These are phyloP conservation scores for Galerucella pusilla DNA, from an alignment of 2,888 invertebrate genomes.

Conservation along the genomic window DNA sequence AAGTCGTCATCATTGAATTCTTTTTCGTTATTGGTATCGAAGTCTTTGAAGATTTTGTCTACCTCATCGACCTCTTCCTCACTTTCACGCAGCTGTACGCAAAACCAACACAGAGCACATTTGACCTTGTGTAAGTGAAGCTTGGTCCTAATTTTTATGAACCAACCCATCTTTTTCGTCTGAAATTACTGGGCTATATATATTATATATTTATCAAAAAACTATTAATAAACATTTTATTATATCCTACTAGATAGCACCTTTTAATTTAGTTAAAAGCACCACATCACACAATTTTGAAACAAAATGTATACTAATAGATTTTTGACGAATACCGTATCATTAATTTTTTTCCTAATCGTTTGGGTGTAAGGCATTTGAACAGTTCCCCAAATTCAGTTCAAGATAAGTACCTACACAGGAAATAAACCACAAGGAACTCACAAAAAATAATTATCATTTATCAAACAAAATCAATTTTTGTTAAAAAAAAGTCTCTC, in stretches of 20 bases:
- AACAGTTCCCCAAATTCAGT: slow-evolving; percentile 39
- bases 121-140: too few relatives aligned
- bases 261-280: background rate
- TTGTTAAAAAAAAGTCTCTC: background rate
- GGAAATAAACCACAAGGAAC: background rate
- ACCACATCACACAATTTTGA: background rate
- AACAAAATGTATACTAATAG: background rate
- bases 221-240: background rate
- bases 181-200: too few relatives aligned
- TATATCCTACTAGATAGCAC: background rate
- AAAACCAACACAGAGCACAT: too few relatives aligned
- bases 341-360: slow-evolving; percentile 35
- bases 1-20: too few relatives aligned
- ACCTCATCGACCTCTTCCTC: too few relatives aligned
- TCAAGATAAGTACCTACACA: slow-evolving; percentile 24
- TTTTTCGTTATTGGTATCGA: too few relatives aligned
- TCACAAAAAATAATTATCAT: slow-evolving; percentile 5
- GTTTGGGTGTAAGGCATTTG: slow-evolving; percentile 42
- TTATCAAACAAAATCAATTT: background rate
- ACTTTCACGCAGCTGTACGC: too few relatives aligned
- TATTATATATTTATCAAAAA: background rate
- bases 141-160: too few relatives aligned
- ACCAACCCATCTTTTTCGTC: too few relatives aligned
- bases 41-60: too few relatives aligned
- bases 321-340: slow-evolving; percentile 29